Conservation (phyloP, 1,140 invertebrate genomes). For the Megalopta genalis region DNA sequence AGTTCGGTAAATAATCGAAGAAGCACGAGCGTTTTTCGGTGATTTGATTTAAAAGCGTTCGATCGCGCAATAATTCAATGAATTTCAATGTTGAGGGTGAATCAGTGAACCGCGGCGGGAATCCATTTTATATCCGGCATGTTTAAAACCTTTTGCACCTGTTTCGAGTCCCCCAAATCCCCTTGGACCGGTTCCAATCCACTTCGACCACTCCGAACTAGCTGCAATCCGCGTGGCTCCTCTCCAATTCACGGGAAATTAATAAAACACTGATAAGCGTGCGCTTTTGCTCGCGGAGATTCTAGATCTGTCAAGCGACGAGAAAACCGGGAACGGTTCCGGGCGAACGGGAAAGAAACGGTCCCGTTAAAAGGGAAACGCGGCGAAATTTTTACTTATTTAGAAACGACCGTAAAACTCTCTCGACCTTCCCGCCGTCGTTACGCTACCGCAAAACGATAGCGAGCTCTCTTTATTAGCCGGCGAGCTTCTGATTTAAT, state of each 20-base stretch:
- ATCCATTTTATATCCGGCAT: background rate
- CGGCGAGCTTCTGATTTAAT: conserved; percentile 31
- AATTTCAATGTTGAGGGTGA: background rate
- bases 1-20: no score
- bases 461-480: background rate
- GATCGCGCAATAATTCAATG: background rate
- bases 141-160: conserved; percentile 23
- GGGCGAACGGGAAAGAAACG: background rate
- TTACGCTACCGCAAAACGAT: background rate
- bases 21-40: no score
- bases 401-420: background rate
- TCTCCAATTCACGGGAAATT: conserved; percentile 20
- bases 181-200: conserved; percentile 18
- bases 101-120: background rate
- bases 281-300: background rate
- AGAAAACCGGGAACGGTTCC: background rate
- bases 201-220: background rate
- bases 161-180: conserved; percentile 12
- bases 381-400: conserved; percentile 16
- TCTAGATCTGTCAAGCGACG: background rate
- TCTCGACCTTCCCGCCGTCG: background rate
- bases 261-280: conserved; percentile 25
- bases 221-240: conserved; percentile 10
- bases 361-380: background rate
- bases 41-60: background rate